Conservation (phyloP, 2,113 vertebrate genomes). For the Otis tarda region DNA sequence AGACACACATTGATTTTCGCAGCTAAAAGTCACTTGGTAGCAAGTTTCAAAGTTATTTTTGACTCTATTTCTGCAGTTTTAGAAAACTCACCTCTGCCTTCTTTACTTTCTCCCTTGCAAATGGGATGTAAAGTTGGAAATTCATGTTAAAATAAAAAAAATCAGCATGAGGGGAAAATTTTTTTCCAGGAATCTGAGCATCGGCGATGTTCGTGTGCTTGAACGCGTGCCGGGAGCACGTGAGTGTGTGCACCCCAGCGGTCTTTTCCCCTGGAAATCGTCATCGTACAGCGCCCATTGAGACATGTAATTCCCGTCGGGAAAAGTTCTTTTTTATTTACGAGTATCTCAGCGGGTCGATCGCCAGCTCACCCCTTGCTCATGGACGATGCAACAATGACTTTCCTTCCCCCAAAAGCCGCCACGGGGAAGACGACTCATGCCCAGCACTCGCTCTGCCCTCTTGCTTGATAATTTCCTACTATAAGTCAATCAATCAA, state of each 20-base stretch:
- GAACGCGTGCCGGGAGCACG: rapidly evolving
- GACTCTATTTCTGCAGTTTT: background rate
- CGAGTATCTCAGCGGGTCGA: rapidly evolving
- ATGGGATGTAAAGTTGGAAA: background rate
- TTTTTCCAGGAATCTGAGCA: background rate
- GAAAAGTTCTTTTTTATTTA: background rate
- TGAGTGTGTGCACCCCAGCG: rapidly evolving
- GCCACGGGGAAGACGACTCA: rapidly evolving
- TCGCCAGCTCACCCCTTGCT: background rate
- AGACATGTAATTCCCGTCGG: rapidly evolving
- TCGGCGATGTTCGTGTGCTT: rapidly evolving
- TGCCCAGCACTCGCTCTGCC: rapidly evolving
- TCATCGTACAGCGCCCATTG: rapidly evolving
- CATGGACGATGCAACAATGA: rapidly evolving
- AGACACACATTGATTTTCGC: background rate
- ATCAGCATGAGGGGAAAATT: background rate
- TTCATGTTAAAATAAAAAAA: background rate
- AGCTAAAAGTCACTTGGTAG: background rate
- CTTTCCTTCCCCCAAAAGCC: background rate
- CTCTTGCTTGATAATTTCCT: background rate
- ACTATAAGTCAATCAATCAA: background rate
- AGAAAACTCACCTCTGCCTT: rapidly evolving
- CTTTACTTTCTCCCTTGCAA: background rate
- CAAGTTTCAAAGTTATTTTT: background rate
- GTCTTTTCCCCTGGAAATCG: background rate